These are phyloP conservation scores for Aplocera efformata DNA, from an alignment of 2,888 invertebrate species.

Conservation along the genomic window DNA sequence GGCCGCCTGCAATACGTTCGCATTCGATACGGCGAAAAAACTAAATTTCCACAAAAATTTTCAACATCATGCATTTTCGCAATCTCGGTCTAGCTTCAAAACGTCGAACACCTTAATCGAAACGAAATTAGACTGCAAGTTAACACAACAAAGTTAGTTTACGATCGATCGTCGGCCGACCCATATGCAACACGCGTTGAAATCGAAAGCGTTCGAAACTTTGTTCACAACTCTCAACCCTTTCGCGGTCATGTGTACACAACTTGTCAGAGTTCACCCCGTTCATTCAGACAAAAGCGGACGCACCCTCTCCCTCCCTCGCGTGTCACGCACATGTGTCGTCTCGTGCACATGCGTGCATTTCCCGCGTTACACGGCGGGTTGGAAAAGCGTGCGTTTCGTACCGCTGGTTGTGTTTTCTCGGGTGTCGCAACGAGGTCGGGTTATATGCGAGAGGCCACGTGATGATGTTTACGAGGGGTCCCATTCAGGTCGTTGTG, in stretches of 20 bases:
- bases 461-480: constrained; percentile 57
- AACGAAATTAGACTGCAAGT: constrained; percentile 37
- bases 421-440: constrained; percentile 32
- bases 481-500: constrained; percentile 53
- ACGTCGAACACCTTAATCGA: constrained; percentile 33
- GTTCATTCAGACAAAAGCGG: constrained; percentile 66
- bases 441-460: constrained; percentile 50
- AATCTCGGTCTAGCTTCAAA: constrained; percentile 23
- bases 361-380: constrained; percentile 43
- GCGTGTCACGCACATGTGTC: constrained; percentile 63
- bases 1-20: constrained; percentile 54
- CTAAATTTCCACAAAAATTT: constrained; percentile 45
- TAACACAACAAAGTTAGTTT: constrained; percentile 46
- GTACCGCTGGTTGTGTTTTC: constrained; percentile 27
- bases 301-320: constrained; percentile 57
- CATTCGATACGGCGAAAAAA: constrained; percentile 51
- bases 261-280: constrained; percentile 66
- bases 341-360: constrained; percentile 62
- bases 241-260: constrained; percentile 65
- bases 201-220: constrained; percentile 68
- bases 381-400: constrained; percentile 29
- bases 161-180: constrained; percentile 62
- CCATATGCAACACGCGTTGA: constrained; percentile 72
- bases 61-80: constrained; percentile 44
- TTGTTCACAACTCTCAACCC: constrained; percentile 70